Conservation (phyloP, 2,888 invertebrate genomes). For the Agrotis ipsilon region DNA sequence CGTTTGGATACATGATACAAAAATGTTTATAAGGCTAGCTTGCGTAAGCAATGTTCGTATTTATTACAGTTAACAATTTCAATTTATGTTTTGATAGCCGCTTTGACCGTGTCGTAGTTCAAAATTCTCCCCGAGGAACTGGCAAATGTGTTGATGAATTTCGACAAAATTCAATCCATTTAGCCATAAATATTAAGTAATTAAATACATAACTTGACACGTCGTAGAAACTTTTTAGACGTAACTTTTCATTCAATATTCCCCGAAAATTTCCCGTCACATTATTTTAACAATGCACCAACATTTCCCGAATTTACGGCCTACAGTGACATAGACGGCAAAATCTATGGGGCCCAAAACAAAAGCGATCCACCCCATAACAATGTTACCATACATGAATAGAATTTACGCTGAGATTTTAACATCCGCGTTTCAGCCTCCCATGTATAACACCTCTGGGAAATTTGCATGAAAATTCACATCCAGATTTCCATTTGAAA, state of each 20-base stretch:
- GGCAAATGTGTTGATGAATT: no score
- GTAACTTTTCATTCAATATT: background rate
- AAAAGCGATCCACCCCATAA: slow-evolving; percentile 55
- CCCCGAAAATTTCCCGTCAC: background rate
- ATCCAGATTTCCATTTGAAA: slow-evolving; percentile 69
- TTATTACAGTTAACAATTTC: no score
- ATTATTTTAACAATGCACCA: slow-evolving; percentile 3
- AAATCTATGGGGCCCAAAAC: slow-evolving; percentile 49
- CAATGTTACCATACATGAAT: slow-evolving; percentile 63
- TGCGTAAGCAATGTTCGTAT: no score
- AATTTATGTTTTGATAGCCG: no score
- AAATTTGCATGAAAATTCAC: slow-evolving; percentile 72
- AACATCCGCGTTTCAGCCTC: slow-evolving; percentile 57
- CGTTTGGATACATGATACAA: no score
- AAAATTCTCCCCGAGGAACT: no score
- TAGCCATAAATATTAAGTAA: no score
- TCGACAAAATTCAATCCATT: no score
- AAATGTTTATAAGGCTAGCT: no score
- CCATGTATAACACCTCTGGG: slow-evolving; percentile 67
- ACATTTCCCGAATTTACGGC: background rate
- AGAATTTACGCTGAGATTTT: slow-evolving; percentile 65
- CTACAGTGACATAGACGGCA: background rate
- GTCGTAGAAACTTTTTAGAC: no score
- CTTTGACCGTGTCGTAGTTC: no score
- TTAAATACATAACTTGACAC: no score